A percentile compares a stretch with the other conserved stretches of the same genome.
Conservation (phyloP, 1,140 invertebrate genomes). For the Calephelis virginiensis region DNA sequence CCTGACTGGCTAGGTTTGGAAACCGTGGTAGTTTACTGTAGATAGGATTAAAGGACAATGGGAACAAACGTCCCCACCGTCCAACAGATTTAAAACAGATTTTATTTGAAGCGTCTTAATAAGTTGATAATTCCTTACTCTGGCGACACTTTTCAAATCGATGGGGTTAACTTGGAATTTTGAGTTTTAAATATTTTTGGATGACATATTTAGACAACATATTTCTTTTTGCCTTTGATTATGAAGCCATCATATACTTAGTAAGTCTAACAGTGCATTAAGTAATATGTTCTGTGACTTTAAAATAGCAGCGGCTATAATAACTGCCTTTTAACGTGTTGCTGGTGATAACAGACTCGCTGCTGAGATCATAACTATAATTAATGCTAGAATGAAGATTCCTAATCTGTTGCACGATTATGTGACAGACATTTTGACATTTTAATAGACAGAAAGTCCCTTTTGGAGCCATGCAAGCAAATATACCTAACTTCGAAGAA, state of each 20-base stretch:
- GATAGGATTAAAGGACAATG: too few species aligned
- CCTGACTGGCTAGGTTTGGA: too few species aligned
- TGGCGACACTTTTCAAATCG: background rate
- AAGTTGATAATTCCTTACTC: slow-evolving; percentile 1
- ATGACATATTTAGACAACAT: slow-evolving; percentile 14
- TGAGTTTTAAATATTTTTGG: slow-evolving; percentile 8
- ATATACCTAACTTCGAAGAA: slow-evolving; percentile 19
- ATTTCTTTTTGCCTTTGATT: slow-evolving; percentile 21
- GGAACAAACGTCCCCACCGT: too few species aligned
- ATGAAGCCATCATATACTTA: slow-evolving; percentile 19
- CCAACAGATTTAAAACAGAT: background rate
- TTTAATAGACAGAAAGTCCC: background rate
- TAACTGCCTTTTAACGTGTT: background rate
- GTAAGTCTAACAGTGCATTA: background rate
- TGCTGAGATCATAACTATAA: background rate
- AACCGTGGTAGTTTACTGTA: too few species aligned
- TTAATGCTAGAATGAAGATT: background rate
- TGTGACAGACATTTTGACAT: background rate
- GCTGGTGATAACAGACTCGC: background rate
- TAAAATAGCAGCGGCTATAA: background rate
- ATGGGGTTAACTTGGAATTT: slow-evolving; percentile 10
- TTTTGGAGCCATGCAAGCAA: slow-evolving; percentile 23
- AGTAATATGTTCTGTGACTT: background rate
- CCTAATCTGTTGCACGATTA: background rate
- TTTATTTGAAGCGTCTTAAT: background rate